Evolutionary conservation across 2,797 vertebrate species (phyloP), one percentile per base, ranked within the genome.

Genomic region (Tolypeutes matacus): DNA sequence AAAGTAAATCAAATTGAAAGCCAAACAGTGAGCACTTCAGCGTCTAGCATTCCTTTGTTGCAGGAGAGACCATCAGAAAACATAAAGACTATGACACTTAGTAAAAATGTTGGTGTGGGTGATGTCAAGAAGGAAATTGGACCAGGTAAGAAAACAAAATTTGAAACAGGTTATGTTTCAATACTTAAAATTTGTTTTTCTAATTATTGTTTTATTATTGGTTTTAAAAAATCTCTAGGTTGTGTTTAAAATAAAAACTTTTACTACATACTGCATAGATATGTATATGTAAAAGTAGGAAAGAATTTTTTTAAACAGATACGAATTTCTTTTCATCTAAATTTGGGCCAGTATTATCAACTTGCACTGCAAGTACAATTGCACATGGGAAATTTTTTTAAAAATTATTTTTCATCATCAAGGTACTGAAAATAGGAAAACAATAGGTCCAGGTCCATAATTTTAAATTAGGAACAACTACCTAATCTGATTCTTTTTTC

Each of bases 1-100:
- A 97, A 97, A 97, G 93, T 97, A 97, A 98, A 97, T 98, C 97
- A 98, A 97, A 96, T 21, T 93, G 98, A 92, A 97, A 96, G 85
- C 95, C 98, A 98, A 95, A 94, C 97, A 93, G 67, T 89, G 17
- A 73, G 90, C 92, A 95, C 96, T 97, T 97, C 96, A 94, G 75
- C 89, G 95, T 96, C 95, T 78, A 96, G 98, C 96, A 97, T 90
- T 83, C 91, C 93, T 70, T 76, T 93, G 58, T 27, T 96, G 96
- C 96, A 98, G 89, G 97, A 97, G 85, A 98, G 97, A 86, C 64
- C 75, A 60, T 91, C 93, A 96, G 98, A 98, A 98, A 97, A 97
- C 75, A 96, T 87, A 78, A 97, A 97, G 78, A 86, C 98, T 90
- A n/a, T 76, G 90, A 72, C 90, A 84, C 39, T 80, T 75, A 82